Evolutionary conservation across 2,113 vertebrate species (phyloP).

Genomic region (Dunckerocampus dactyliophorus): DNA sequence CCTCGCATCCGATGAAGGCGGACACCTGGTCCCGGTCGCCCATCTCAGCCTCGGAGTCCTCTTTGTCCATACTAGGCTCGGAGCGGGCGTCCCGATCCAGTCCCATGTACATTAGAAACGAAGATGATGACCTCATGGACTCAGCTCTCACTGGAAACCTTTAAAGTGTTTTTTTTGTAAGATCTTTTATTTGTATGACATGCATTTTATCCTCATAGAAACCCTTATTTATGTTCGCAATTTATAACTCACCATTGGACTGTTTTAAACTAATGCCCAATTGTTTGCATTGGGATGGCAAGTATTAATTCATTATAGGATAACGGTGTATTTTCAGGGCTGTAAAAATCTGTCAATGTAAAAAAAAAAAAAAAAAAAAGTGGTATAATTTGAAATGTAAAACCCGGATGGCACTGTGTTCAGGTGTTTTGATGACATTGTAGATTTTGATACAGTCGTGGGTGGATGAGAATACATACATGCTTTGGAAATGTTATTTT

Average conservation of each 20-base stretch:
- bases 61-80: constrained; percentile 82
- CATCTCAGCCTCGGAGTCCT: constrained; percentile 83
- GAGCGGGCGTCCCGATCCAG: constrained; percentile 86
- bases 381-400: no score
- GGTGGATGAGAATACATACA: no score
- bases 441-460: no score
- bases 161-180: constrained; percentile 38
- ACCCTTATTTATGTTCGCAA: background rate
- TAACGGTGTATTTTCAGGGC: no score
- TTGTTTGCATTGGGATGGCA: background rate
- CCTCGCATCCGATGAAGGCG: constrained; percentile 82
- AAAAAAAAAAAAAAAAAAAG: no score
- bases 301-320: no score
- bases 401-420: no score
- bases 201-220: constrained; percentile 28
- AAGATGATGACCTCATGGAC: constrained; percentile 97
- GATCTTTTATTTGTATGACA: constrained; percentile 17
- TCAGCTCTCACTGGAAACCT: constrained; percentile 90
- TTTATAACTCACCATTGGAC: background rate
- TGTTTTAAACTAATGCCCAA: background rate
- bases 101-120: constrained; percentile 88
- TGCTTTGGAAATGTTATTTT: no score
- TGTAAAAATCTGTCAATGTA: no score
- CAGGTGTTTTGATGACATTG: no score
- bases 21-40: constrained; percentile 96